Conservation (phyloP, 1,140 invertebrate genomes). For the Orchestia grillus region DNA sequence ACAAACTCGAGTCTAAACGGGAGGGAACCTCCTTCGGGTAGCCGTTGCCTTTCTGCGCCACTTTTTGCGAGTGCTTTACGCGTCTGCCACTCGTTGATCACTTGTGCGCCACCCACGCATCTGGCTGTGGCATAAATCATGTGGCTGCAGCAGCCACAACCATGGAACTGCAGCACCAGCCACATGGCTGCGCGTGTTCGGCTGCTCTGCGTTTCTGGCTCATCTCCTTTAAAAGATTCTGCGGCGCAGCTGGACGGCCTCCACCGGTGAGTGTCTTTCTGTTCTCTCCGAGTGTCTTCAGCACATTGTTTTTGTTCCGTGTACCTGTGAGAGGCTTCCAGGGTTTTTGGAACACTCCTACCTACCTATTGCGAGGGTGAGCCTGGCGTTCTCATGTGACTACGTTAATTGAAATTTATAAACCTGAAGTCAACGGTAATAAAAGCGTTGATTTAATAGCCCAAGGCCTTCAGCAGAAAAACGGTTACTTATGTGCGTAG, state of each 20-base stretch:
- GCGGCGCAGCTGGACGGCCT: constrained; percentile 20
- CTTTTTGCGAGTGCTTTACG: not conserved
- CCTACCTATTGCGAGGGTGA: no score
- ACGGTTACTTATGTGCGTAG: not conserved
- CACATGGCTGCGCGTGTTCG: not conserved
- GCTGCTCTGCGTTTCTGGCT: not conserved
- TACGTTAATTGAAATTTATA: no score
- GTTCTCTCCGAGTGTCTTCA: not conserved
- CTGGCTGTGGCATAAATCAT: not conserved
- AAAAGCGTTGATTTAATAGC: not conserved
- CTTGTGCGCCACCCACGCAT: not conserved
- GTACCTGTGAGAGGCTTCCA: not conserved
- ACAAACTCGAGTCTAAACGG: not conserved
- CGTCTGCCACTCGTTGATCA: not conserved
- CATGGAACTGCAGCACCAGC: not conserved
- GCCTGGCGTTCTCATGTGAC: no score
- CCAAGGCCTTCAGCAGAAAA: not conserved
- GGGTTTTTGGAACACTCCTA: no score
- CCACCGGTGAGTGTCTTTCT: not conserved
- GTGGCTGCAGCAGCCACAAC: constrained; percentile 24
- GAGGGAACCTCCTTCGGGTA: not conserved
- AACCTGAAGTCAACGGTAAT: not conserved
- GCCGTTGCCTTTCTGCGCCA: not conserved
- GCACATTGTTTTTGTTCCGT: not conserved
- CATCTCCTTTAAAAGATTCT: constrained; percentile 47